phyloP scores from a whole-genome alignment of 1,140 invertebrate species.

The Palaemon carinicauda region DNA sequence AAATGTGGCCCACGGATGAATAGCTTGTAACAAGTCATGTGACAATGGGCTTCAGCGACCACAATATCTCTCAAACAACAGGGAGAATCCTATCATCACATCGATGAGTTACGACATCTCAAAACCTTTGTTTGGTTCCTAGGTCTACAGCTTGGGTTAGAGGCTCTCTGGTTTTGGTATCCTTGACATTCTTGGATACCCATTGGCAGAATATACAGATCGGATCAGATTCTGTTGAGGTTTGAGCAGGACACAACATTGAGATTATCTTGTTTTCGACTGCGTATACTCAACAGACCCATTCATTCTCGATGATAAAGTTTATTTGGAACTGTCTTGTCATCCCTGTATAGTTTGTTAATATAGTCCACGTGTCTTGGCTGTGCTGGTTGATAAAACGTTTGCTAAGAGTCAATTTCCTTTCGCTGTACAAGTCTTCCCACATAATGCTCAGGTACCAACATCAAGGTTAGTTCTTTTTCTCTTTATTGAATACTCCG shows the following conservation, averaged over 20 bases:
- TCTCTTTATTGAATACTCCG: too few relatives aligned
- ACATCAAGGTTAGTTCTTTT: too few relatives aligned
- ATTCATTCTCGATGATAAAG: too few relatives aligned
- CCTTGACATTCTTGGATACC: constrained; percentile 28
- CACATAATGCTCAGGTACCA: too few relatives aligned
- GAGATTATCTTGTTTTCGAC: too few relatives aligned
- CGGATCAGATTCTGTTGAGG: not conserved
- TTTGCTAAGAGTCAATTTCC: too few relatives aligned
- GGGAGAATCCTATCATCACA: not conserved
- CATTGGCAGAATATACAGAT: constrained; percentile 23
- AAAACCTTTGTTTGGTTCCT: constrained; percentile 9
- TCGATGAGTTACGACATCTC: constrained; percentile 9
- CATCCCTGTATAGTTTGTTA: too few relatives aligned
- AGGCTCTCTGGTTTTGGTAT: constrained; percentile 11
- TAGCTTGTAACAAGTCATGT: constrained; percentile 15
- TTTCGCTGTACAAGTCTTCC: too few relatives aligned
- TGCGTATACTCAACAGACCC: too few relatives aligned
- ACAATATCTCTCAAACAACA: constrained; percentile 17
- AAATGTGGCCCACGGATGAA: constrained; percentile 2
- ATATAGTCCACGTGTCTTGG: too few relatives aligned
- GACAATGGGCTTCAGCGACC: constrained; percentile 19
- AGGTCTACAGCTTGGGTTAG: constrained; percentile 20
- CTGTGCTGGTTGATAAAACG: too few relatives aligned
- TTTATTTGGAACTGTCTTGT: too few relatives aligned
- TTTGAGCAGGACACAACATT: constrained; percentile 8